Percentiles rank a stretch among this genome's conserved stretches.
Conservation (phyloP, 23 tunicate species). For the Clavelina lepadiformis region DNA sequence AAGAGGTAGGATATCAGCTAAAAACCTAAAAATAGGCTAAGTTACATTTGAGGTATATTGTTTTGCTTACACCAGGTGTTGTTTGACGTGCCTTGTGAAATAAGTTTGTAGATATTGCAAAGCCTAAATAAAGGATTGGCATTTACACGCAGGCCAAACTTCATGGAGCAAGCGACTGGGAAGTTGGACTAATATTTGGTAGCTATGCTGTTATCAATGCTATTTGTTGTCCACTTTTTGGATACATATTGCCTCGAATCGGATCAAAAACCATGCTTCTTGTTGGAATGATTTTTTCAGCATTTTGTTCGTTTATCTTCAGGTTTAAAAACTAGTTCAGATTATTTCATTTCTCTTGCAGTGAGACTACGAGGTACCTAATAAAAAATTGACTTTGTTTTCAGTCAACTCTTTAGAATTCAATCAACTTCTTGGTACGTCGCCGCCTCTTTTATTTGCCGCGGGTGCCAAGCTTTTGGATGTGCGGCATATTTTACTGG, state of each 20-base stretch:
- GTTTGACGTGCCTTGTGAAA: background rate
- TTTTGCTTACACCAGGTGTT: background rate
- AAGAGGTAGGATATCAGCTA: conserved; percentile 15
- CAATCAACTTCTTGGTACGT: conserved; percentile 8
- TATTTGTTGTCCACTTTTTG: conserved; percentile 49
- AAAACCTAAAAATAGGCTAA: background rate
- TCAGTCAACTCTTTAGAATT: conserved; percentile 18
- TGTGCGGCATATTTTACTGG: conserved; percentile 57
- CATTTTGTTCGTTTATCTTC: conserved; percentile 29
- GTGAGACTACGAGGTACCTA: background rate
- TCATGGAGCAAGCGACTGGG: conserved; percentile 35
- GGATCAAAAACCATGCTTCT: conserved; percentile 37
- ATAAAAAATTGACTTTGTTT: background rate
- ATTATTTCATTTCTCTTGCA: background rate
- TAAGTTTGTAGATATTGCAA: background rate
- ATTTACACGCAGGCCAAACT: conserved; percentile 18
- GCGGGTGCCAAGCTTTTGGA: conserved; percentile 44
- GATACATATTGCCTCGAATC: conserved; percentile 21
- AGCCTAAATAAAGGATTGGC: background rate
- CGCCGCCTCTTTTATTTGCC: conserved; percentile 8
- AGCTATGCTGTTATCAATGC: conserved; percentile 37
- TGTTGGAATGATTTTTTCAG: conserved; percentile 21
- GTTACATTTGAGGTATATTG: too few species aligned
- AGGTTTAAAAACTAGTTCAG: conserved; percentile 14
- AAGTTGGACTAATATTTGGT: conserved; percentile 46